Percentiles rank a stretch among this genome's conserved stretches.
Evolutionary conservation across 2,797 vertebrate species (phyloP).

Genomic region (Moxostoma hubbsi): DNA sequence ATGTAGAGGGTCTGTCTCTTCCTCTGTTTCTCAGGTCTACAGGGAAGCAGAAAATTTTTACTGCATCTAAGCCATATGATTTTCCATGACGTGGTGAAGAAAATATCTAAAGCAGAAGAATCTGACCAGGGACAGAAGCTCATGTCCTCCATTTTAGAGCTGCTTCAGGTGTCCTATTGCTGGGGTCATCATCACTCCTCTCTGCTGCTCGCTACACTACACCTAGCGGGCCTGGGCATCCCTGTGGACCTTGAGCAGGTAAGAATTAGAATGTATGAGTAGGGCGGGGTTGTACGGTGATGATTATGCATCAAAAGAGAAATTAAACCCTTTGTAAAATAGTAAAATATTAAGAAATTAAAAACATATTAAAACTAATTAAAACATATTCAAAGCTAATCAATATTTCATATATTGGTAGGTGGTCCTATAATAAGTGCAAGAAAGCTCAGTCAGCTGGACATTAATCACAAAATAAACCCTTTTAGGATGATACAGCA

Average conservation of each 20-base stretch:
- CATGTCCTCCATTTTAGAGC: constrained; percentile 65
- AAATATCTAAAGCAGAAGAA: constrained; percentile 64
- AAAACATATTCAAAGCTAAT: too few relatives aligned
- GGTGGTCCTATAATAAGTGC: too few relatives aligned
- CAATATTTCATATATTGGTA: too few relatives aligned
- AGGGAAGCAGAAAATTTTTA: constrained; percentile 51
- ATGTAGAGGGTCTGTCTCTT: background rate
- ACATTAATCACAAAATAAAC: too few relatives aligned
- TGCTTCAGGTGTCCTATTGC: constrained; percentile 84
- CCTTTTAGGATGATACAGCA: too few relatives aligned
- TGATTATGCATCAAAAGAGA: too few relatives aligned
- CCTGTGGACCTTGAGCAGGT: constrained; percentile 82
- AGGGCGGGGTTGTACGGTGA: too few relatives aligned
- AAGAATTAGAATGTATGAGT: constrained; percentile 1
- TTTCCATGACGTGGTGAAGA: constrained; percentile 76
- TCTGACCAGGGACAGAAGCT: constrained; percentile 61
- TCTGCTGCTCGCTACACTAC: constrained; percentile 84
- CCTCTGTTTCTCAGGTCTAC: constrained; percentile 55
- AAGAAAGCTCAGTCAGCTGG: too few relatives aligned
- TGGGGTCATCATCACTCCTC: constrained; percentile 88
- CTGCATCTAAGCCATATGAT: constrained; percentile 73
- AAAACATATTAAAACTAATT: too few relatives aligned
- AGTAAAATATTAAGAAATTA: too few relatives aligned
- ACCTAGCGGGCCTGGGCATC: constrained; percentile 81
- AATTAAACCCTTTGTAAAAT: too few relatives aligned